phyloP scores from a whole-genome alignment of 2,797 vertebrate genomes.

The Sparidentex hasta region DNA sequence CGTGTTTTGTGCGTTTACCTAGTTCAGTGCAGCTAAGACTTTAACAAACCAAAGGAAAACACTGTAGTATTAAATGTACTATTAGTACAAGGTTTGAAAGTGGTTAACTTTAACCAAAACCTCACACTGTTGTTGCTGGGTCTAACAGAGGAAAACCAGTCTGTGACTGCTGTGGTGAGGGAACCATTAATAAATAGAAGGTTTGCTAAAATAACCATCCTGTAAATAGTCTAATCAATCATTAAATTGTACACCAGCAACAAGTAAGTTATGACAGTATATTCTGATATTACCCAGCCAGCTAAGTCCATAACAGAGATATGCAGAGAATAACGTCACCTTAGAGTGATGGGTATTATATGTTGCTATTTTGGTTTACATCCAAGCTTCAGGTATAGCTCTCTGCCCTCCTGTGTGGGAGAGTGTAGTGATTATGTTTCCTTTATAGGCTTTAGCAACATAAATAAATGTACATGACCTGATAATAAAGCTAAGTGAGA shows the following conservation, averaged over 20 bases:
- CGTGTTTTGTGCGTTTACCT: no score
- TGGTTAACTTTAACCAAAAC: neutral
- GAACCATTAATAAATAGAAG: neutral
- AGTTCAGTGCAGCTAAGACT: no score
- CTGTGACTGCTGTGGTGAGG: neutral
- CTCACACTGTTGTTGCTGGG: neutral
- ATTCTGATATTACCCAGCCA: slow-evolving; percentile 8
- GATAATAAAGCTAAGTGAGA: slow-evolving; percentile 2
- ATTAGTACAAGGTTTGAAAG: no score
- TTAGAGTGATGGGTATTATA: neutral
- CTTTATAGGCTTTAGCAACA: neutral
- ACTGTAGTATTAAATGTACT: no score
- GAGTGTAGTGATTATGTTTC: neutral
- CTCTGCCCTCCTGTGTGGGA: neutral
- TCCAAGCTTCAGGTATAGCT: neutral
- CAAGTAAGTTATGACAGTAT: neutral
- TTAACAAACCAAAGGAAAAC: no score
- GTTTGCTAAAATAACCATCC: slow-evolving; percentile 1
- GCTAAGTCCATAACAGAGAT: neutral
- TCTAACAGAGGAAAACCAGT: neutral
- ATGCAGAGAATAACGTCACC: neutral
- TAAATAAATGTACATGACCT: neutral
- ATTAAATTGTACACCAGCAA: slow-evolving; percentile 7
- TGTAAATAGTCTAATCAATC: slow-evolving; percentile 21
- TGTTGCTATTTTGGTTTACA: neutral